Evolutionary conservation across 2,888 invertebrate genomes (phyloP).

Genomic region (Cataglyphis altisquamis): DNA sequence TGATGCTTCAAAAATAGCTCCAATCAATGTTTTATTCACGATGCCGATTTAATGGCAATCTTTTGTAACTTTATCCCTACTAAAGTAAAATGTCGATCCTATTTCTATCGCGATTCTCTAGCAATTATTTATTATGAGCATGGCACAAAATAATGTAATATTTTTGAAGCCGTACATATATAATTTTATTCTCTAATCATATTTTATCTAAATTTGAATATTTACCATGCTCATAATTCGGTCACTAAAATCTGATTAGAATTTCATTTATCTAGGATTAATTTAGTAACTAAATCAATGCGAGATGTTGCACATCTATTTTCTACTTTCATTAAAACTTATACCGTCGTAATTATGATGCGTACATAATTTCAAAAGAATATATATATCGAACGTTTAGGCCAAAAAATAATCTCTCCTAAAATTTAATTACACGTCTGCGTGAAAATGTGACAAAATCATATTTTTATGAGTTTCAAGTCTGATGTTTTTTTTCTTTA

Average conservation of each 20-base stretch:
- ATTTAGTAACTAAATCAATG: not conserved
- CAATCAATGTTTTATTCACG: constrained; percentile 22
- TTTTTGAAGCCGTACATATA: not conserved
- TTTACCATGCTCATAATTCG: not conserved
- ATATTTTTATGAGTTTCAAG: not conserved
- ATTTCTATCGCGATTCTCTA: not conserved
- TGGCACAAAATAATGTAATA: not conserved
- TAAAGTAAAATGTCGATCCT: not conserved
- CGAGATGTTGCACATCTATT: not conserved
- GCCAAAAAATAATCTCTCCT: not conserved
- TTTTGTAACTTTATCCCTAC: constrained; percentile 9
- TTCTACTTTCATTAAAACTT: not conserved
- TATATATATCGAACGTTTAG: not conserved
- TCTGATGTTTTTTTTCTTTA: not conserved
- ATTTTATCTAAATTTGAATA: not conserved
- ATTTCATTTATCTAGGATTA: not conserved
- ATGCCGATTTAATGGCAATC: not conserved
- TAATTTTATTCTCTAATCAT: not conserved
- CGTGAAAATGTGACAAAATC: not conserved
- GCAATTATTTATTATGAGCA: not conserved
- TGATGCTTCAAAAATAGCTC: not conserved
- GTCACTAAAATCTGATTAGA: not conserved
- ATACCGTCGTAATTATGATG: constrained; percentile 4
- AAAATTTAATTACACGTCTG: not conserved
- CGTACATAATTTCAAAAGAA: not conserved